Conservation (phyloP, 2,797 vertebrate species). For the Falco novaeseelandiae region DNA sequence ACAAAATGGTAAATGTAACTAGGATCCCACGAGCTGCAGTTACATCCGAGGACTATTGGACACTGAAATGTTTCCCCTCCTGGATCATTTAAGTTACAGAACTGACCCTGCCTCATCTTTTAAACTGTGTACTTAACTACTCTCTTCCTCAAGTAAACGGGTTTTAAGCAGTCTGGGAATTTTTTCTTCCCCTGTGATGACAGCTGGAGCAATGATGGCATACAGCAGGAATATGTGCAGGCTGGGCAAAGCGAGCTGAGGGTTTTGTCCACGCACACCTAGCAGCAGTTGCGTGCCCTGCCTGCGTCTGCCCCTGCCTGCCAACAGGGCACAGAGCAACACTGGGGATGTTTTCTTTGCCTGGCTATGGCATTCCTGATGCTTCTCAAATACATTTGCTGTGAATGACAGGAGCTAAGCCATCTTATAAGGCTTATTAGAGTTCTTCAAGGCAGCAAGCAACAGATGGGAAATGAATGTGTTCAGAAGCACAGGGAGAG, state of each 20-base stretch:
- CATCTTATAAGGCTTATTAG: background rate
- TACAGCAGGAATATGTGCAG: background rate
- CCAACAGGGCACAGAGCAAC: background rate
- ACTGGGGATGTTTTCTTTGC: background rate
- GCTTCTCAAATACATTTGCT: background rate
- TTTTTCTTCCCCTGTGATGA: background rate
- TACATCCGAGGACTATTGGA: background rate
- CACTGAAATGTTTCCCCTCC: background rate
- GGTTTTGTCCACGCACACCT: background rate
- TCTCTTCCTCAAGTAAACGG: background rate
- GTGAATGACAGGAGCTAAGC: background rate
- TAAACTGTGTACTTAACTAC: background rate
- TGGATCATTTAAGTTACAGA: background rate
- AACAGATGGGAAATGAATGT: background rate
- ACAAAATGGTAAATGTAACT: background rate
- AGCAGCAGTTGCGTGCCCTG: fast-evolving
- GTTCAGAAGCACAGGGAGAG: background rate
- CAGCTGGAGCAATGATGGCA: background rate
- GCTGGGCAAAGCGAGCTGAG: background rate
- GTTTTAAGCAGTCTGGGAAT: background rate
- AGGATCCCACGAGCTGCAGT: background rate
- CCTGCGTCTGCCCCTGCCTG: background rate
- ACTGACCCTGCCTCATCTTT: background rate
- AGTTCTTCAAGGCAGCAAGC: background rate
- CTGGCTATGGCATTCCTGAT: background rate